Evolutionary conservation across 1,140 invertebrate genomes (phyloP), one percentile per base, ranked within the genome.

Genomic region (Listronotus oregonensis): DNA sequence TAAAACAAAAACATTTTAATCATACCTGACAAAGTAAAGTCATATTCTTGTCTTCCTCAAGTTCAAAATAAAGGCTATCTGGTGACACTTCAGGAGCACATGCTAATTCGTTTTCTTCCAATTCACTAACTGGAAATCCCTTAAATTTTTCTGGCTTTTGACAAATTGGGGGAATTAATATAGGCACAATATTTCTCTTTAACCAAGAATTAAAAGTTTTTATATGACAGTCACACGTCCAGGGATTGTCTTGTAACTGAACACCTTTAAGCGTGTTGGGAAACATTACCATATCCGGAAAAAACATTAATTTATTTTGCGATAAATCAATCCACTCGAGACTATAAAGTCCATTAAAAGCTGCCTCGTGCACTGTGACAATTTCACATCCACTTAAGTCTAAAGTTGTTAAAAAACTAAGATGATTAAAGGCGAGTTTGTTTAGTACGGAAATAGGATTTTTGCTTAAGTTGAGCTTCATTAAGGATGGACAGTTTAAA

Each of bases 221-320:
- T 49, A 95, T 80, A 47, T 86, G 84, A 75, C 94, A 96, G 76
- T 95, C 91, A 78, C 94, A 96, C 46, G 86, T 82, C 93, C 93
- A 96, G 42, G 90, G 88, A 82, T 96, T 96, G 71, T 89, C 88
- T 71, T 95, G 88, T 15, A 95, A 80, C 12, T 72, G 67, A 5
- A 74, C 40, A 3, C 69, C 90, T 65, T 91, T 87, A 42, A 95
- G 79, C 47, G 83, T 85, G 51, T 86, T 84, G 0, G 90, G 88
- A 42, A 94, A 82, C 61, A 90, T 86, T 63, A 85, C 82, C 42
- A 81, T 79, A 17, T 87, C 90, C 71, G 85, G 82, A 64, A 93
- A 85, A 70, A 83, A 85, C 14, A 83, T 85, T 52, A 96, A 82
- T 66, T 84, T 84, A 80, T 96, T 96, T 59, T 87, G 87, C 71